Percentiles rank a stretch among this genome's conserved stretches.
phyloP scores from a whole-genome alignment of 1,140 invertebrate species.

The Procambarus virginalis region DNA sequence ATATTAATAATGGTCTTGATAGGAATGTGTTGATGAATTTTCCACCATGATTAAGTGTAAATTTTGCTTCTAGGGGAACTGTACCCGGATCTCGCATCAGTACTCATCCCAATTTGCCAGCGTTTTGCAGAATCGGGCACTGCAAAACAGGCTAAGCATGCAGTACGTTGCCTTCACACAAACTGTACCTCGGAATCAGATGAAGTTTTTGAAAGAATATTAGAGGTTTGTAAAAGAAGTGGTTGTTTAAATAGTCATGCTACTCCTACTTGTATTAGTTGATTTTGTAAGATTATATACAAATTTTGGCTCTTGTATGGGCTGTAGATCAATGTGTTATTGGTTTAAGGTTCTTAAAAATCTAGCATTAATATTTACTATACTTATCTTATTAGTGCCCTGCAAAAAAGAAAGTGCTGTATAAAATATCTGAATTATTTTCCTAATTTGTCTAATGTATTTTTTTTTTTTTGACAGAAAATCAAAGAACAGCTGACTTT shows the following conservation, averaged over 20 bases:
- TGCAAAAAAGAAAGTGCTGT: too few relatives aligned
- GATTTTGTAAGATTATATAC: too few relatives aligned
- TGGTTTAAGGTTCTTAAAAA: too few relatives aligned
- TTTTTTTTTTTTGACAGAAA: slow-evolving; percentile 72
- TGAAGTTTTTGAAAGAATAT: slow-evolving; percentile 88
- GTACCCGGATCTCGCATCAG: slow-evolving; percentile 82
- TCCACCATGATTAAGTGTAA: not conserved
- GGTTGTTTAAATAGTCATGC: not conserved
- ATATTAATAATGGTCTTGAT: not conserved
- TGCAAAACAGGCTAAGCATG: slow-evolving; percentile 96
- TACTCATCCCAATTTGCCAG: slow-evolving; percentile 88
- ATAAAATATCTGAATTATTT: not conserved
- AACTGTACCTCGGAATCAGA: slow-evolving; percentile 84
- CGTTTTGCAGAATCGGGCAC: slow-evolving; percentile 90
- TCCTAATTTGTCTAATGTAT: not conserved
- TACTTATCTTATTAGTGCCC: too few relatives aligned
- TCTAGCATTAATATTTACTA: too few relatives aligned
- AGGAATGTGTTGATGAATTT: not conserved
- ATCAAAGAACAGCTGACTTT: slow-evolving; percentile 80
- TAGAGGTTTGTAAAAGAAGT: slow-evolving; percentile 79
- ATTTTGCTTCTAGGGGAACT: slow-evolving; percentile 76
- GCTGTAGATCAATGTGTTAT: too few relatives aligned
- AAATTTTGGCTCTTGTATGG: too few relatives aligned
- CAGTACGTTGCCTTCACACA: slow-evolving; percentile 91
- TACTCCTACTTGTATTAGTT: too few relatives aligned